Evolutionary conservation across 2,888 invertebrate genomes (phyloP), one percentile per base, ranked within the genome.

Genomic region (Euplexia lucipara): DNA sequence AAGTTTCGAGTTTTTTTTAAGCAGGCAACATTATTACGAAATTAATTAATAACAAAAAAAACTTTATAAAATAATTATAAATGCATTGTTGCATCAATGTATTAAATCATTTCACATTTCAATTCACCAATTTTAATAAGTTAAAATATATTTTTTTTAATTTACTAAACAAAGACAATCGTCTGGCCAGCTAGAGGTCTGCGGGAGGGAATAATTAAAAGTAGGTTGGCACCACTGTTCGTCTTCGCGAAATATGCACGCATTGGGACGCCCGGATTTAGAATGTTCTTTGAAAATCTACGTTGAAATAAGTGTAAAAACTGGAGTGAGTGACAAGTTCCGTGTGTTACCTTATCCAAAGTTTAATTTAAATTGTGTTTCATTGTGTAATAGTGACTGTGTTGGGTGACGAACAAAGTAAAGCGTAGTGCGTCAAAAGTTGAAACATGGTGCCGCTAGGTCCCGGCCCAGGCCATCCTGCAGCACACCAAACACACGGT

Each of bases 381-480:
- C 84, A 83, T 90, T 91, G 90, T 91, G 86, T 91, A 87, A 86
- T 86, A 88, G 92, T 94, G 94, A 92, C 86, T 91, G 90, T 90
- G 87, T 91, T 90, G 92, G 91, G 90, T 93, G 93, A 94, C 91
- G 90, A 93, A 93, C 84, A 92, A 90, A 90, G 83, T 86, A 86
- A 85, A 90, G 78, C 87, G 85, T 88, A 93, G 92, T 94, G 95
- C 93, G 93, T 93, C 89, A 88, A 92, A 93, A 91, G 90, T 90
- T 92, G 90, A 94, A 95, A 95, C 94, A 97, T 97, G 97, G 96
- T 97, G 95, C 97, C 97, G 88, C 95, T 97, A 90, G 97, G 97
- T 87, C 96, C 96, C 83, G 96, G 96, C 85, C 96, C 96, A 83
- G 96, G 95, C 90, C 95, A 95, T 89, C 94, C 94, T 90, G 91